Conservation (phyloP, 2,113 vertebrate genomes). For the Dunckerocampus dactyliophorus region DNA sequence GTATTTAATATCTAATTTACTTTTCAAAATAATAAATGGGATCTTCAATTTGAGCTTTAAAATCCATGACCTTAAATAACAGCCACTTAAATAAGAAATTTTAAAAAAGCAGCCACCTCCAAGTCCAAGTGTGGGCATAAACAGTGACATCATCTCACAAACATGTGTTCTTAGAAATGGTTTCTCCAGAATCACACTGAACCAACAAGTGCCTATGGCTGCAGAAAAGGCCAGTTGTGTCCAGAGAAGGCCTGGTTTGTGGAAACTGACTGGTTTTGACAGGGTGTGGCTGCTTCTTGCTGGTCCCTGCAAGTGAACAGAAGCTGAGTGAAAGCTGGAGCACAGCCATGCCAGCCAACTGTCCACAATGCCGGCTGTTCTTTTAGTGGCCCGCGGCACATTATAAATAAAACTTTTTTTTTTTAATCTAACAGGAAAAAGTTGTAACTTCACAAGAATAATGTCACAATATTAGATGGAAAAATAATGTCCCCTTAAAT, state of each 20-base stretch:
- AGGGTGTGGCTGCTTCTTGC: slow-evolving; percentile 55
- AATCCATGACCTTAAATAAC: neutral
- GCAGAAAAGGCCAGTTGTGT: slow-evolving; percentile 10
- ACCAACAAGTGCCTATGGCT: slow-evolving; percentile 13
- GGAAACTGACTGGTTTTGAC: slow-evolving; percentile 51
- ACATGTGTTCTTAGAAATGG: neutral
- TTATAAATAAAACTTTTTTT: too few species aligned
- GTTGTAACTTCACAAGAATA: too few species aligned
- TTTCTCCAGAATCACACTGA: slow-evolving; percentile 1
- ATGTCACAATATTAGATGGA: neutral
- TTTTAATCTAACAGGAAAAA: too few species aligned
- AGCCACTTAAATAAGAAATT: neutral
- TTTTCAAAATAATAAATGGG: neutral
- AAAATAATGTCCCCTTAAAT: neutral
- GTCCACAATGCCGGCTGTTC: neutral
- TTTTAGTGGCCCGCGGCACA: too few species aligned
- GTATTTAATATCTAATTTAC: neutral
- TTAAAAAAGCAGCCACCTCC: neutral
- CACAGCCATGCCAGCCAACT: slow-evolving; percentile 13
- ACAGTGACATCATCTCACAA: slow-evolving; percentile 6
- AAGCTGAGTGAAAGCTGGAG: slow-evolving; percentile 36
- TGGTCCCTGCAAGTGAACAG: slow-evolving; percentile 22
- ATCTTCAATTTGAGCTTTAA: neutral
- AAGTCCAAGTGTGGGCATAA: neutral
- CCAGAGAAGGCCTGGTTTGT: slow-evolving; percentile 22